phyloP scores from a whole-genome alignment of 2,113 vertebrate genomes.

The Grus americana region DNA sequence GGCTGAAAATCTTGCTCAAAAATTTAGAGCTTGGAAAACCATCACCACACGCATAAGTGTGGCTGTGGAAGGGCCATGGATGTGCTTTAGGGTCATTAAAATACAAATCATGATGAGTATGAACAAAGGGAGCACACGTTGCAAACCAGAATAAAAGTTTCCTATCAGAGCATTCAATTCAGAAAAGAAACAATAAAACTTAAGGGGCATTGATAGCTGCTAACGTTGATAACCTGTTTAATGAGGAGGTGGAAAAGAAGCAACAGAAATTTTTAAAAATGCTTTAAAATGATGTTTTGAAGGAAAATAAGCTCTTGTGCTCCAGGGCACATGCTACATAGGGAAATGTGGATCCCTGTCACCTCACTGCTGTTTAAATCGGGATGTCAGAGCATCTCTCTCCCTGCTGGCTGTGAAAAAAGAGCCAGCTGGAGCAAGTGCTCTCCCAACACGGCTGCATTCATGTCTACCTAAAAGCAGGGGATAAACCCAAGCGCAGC shows the following conservation, averaged over 20 bases:
- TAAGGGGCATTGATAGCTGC: not conserved
- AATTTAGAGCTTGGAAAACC: not conserved
- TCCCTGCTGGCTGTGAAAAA: not conserved
- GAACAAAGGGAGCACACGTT: not conserved
- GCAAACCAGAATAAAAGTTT: not conserved
- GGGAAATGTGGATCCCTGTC: not conserved
- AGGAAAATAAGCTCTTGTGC: not conserved
- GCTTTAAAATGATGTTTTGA: not conserved
- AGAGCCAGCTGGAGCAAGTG: accelerated
- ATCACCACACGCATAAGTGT: not conserved
- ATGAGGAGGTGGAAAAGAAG: not conserved
- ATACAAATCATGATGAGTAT: not conserved
- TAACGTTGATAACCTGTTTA: not conserved
- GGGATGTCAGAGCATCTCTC: not conserved
- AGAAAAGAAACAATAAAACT: not conserved
- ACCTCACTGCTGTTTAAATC: not conserved
- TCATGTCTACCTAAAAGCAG: not conserved
- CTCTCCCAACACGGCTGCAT: not conserved
- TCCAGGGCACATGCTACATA: not conserved
- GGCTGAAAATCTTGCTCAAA: not conserved
- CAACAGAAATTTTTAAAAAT: not conserved
- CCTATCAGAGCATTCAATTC: not conserved
- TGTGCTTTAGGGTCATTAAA: not conserved
- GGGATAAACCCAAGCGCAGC: not conserved
- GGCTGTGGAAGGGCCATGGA: not conserved